A percentile compares a stretch with the other conserved stretches of the same genome.
Conservation (phyloP, 64 coral and sea anemone species). For the Exaiptasia diaphana region DNA sequence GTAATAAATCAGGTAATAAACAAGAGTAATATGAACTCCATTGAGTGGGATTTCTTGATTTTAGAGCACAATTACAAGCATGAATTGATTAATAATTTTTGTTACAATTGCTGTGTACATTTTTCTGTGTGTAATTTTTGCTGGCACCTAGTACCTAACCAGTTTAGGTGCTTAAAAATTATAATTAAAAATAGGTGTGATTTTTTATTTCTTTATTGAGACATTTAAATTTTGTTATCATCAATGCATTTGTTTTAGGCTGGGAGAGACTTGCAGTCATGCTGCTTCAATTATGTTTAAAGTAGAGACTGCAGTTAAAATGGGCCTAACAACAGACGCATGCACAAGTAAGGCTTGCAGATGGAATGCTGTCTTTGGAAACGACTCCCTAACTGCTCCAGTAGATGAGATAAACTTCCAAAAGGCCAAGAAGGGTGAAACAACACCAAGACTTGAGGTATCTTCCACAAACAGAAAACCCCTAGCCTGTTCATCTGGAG, state of each 20-base stretch:
- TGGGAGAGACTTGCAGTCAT: conserved; percentile 32
- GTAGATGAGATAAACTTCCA: conserved; percentile 40
- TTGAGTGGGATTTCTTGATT: no score
- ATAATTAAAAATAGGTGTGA: no score
- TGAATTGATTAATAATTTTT: no score
- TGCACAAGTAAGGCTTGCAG: conserved; percentile 54
- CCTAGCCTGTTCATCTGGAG: not conserved
- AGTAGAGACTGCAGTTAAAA: conserved; percentile 34
- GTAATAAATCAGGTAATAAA: no score
- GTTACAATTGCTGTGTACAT: no score
- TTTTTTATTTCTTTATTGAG: no score
- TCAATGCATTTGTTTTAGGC: not conserved
- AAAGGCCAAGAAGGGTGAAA: not conserved
- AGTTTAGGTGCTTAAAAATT: no score
- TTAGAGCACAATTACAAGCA: no score
- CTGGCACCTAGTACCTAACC: no score
- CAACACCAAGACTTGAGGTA: not conserved
- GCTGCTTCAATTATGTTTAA: conserved; percentile 41
- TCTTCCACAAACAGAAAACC: not conserved
- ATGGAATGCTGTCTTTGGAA: conserved; percentile 56
- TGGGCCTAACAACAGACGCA: conserved; percentile 33
- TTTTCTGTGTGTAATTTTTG: no score
- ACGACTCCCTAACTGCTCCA: conserved; percentile 46
- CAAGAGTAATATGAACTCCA: no score
- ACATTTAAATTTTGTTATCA: not conserved